Evolutionary conservation across 2,888 invertebrate genomes (phyloP), one percentile per base, ranked within the genome.

Genomic region (Corbicula japonica): DNA sequence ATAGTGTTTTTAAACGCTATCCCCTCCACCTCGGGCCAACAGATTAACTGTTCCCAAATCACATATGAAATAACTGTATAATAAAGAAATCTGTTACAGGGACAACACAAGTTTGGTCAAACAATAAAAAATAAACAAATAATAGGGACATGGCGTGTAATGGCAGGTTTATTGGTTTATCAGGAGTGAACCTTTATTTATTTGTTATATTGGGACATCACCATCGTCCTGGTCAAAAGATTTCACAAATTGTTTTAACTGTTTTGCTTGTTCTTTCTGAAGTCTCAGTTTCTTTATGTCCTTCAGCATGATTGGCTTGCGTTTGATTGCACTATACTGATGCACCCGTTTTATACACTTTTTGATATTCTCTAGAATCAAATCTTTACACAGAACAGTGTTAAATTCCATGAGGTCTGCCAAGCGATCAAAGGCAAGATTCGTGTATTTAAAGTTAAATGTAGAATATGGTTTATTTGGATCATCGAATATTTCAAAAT

Each of bases 401-500:
- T 94, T 94, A 87, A 93, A 94, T 80, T 94, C 94, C 84, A 92
- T 92, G n/a, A 94, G 87, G 60, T 92, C 80, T 0, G 92, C 86
- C 12, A 94, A 83, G 21, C 94, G 89, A 52, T 94, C 93, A 84
- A 94, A 94, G 44, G 93, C 91, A 58, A 84, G 70, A 35, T 92
- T 86, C 4, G 91, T 90, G 85, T 94, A 94, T 44, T 90, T 91
- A 82, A 94, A 94, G 80, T 94, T 94, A 84, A 93, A 94, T 8
- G 94, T 93, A 0, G 94, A 93, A 83, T 93, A 94, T 0, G 94
- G 92, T 38, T 89, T 87, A 5, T 91, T 86, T 0, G 92, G 92
- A 80, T 94, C 94, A 63, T 93, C 93, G 87, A 94, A 94, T 21
- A 94, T 88, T 41, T 90, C 87, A 85, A 94, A 94, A 80, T 94